Base-by-base conservation (phyloP, 2,797 vertebrate species). In the Prunella strophiata region DNA sequence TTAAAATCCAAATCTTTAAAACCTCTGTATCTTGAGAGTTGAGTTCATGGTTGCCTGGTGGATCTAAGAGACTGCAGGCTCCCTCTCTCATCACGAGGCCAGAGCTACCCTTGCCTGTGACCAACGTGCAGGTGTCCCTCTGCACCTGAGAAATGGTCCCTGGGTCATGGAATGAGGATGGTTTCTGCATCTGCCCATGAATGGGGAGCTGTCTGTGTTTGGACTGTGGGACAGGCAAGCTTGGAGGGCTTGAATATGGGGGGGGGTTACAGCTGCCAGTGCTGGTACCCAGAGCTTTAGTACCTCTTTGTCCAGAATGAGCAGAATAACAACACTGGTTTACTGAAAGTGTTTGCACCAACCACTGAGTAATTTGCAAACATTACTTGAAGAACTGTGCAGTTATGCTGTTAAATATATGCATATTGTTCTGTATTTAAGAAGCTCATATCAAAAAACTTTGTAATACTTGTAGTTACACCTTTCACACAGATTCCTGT, bases 31-130 rank as follows among this genome's bases (percentile, higher is more conserved):
- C 80, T 59, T 67, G 17, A 26, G 54, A 25, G 29, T 25, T 71
- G 45, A 68, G 36, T 70, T 71, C 30, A n/a, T n/a, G 7, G 12
- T 40, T 89, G 20, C 16, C n/a, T 2, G 0, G 11, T 66, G 38
- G n/a, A 59, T 54, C 38, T 2, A 4, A 34, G 54, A 70, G n/a
- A 63, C 48, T 20, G 8, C 40, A 63, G 47, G 30, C 16, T 66
- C 7, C 26, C 8, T 13, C 9, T 65, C 5, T 73, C 5, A 2
- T 43, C 16, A 4, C 0, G 0, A 2, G 19, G 34, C 29, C 9
- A 5, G 59, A 85, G 42, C 42, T 1, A 4, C 15, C 59, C 10
- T 52, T 79, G 16, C n/a, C 34, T 2, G 8, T 57, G 76, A 54
- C 26, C 42, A 61, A 3, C 0, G 1, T 1, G 5, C 23, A 50